Conservation (phyloP, 2,888 invertebrate species). For the Alsophila aescularia region DNA sequence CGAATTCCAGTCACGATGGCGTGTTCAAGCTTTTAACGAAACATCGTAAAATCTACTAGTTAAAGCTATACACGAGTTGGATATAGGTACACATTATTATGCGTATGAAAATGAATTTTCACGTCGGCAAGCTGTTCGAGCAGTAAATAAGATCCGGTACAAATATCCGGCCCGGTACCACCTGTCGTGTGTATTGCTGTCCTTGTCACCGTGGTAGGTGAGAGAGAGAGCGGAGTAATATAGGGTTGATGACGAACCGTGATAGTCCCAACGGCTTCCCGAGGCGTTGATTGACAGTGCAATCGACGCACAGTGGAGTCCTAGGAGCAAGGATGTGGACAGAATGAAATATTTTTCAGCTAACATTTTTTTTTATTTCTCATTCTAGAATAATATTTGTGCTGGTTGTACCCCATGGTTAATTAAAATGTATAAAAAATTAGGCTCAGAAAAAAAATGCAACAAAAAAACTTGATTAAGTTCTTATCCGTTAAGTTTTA, state of each 20-base stretch:
- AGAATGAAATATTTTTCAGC: neutral
- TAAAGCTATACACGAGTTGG: conserved; percentile 7
- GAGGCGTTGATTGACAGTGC: conserved; percentile 71
- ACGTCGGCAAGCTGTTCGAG: conserved; percentile 62
- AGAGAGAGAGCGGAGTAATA: conserved; percentile 43
- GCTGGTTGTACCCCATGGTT: no score
- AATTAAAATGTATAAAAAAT: no score
- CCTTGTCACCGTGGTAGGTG: conserved; percentile 42
- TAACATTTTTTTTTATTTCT: neutral
- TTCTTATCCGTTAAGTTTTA: no score
- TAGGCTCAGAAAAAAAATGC: no score
- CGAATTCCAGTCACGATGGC: neutral
- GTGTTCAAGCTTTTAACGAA: conserved; percentile 2
- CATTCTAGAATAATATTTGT: no score
- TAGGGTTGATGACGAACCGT: conserved; percentile 55
- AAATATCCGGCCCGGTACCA: conserved; percentile 62
- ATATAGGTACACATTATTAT: conserved; percentile 63
- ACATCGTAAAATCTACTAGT: conserved; percentile 6
- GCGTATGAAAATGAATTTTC: conserved; percentile 69
- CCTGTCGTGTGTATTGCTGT: conserved; percentile 32
- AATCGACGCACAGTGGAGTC: conserved; percentile 55
- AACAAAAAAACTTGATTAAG: no score
- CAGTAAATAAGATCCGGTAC: conserved; percentile 76
- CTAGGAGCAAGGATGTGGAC: neutral
- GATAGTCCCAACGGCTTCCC: conserved; percentile 61